phyloP scores from a whole-genome alignment of 2,888 invertebrate genomes.

The Dioctria rufipes region DNA sequence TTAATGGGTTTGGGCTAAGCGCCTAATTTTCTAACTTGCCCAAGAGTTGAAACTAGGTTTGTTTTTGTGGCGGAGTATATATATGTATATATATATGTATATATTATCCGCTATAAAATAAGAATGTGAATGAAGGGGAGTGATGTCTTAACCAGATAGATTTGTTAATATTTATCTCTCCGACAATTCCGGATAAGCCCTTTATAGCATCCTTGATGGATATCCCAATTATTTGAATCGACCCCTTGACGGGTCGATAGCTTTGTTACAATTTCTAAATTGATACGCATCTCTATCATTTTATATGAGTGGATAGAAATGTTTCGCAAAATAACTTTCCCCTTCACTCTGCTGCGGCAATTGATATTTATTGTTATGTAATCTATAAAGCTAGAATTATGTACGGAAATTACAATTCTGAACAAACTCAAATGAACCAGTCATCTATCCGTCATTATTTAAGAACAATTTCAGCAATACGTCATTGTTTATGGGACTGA shows the following conservation, averaged over 20 bases:
- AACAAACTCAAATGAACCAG: constrained; percentile 30
- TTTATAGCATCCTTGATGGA: constrained; percentile 50
- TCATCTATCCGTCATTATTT: constrained; percentile 41
- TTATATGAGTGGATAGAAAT: background rate
- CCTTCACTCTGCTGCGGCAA: background rate
- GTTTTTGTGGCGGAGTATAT: constrained; percentile 10
- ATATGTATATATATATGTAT: too few species aligned
- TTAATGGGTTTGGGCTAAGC: constrained; percentile 50
- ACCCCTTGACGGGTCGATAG: constrained; percentile 33
- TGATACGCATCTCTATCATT: constrained; percentile 15
- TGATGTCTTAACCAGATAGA: constrained; percentile 27
- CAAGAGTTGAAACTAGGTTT: constrained; percentile 4
- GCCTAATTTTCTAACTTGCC: constrained; percentile 41
- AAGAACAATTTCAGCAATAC: constrained; percentile 18
- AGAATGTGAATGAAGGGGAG: constrained; percentile 26
- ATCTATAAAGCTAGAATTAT: constrained; percentile 11
- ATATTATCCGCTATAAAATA: constrained; percentile 13
- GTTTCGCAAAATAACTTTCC: background rate
- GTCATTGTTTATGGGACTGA: constrained; percentile 37
- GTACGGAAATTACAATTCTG: constrained; percentile 45
- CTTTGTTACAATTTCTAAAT: constrained; percentile 17
- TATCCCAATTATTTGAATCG: constrained; percentile 50
- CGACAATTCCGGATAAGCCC: constrained; percentile 49
- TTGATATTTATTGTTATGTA: constrained; percentile 1
- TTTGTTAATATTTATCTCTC: constrained; percentile 51